These are phyloP conservation scores for Hecatera dysodea DNA, from an alignment of 2,888 invertebrate genomes.

Conservation along the genomic window DNA sequence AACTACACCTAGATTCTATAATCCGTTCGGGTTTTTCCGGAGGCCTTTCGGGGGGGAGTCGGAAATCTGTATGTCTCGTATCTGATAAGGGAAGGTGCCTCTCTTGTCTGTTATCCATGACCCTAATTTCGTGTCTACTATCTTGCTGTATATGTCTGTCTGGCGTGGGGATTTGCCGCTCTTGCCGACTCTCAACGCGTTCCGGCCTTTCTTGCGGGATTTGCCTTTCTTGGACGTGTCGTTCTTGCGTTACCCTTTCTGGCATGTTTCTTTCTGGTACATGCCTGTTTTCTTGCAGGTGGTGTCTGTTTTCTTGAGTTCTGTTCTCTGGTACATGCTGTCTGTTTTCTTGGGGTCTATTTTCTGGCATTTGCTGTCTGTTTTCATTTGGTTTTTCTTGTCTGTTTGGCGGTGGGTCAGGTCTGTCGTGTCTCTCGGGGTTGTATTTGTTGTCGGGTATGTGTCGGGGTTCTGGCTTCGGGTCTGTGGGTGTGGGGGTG, in stretches of 20 bases:
- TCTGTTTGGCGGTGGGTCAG: constrained; percentile 47
- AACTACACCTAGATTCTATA: constrained; percentile 67
- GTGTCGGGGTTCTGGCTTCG: constrained; percentile 55
- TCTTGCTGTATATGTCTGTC: constrained; percentile 50
- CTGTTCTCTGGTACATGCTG: constrained; percentile 36
- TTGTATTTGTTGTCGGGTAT: constrained; percentile 55
- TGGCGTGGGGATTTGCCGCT: constrained; percentile 62
- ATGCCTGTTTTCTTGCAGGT: constrained; percentile 46
- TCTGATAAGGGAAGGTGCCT: constrained; percentile 60
- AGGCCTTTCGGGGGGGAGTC: constrained; percentile 75
- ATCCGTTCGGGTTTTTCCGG: constrained; percentile 73
- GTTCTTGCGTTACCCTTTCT: constrained; percentile 56
- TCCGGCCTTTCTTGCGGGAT: constrained; percentile 48
- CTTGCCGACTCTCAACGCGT: constrained; percentile 61
- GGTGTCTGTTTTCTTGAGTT: constrained; percentile 12
- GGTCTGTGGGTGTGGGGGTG: constrained; percentile 66
- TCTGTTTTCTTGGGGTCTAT: constrained; percentile 47
- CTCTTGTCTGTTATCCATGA: constrained; percentile 57
- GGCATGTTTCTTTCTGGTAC: constrained; percentile 59
- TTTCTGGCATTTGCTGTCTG: constrained; percentile 47
- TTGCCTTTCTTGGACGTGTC: constrained; percentile 54
- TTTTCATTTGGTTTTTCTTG: constrained; percentile 58
- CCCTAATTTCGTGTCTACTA: constrained; percentile 46
- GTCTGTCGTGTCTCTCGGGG: constrained; percentile 60
- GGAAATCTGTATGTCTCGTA: constrained; percentile 69